Conservation (phyloP, 2,113 vertebrate species). For the Forbesichthys agassizii region DNA sequence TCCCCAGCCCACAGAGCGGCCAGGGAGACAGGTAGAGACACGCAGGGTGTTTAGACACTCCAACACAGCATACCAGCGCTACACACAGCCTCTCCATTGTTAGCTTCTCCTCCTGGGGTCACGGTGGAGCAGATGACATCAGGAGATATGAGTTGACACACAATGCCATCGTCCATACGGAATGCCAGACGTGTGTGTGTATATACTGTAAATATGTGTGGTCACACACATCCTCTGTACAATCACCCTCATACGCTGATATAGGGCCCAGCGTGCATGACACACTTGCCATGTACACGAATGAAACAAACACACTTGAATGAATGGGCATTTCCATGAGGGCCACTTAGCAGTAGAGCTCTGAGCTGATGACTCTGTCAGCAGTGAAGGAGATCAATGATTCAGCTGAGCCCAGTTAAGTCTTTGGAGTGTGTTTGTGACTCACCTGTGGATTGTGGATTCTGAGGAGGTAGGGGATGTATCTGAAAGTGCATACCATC, state of each 20-base stretch:
- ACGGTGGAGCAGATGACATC: slow-evolving; percentile 53
- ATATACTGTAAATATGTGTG: neutral
- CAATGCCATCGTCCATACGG: slow-evolving; percentile 45
- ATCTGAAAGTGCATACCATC: too few relatives aligned
- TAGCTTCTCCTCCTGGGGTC: slow-evolving; percentile 48
- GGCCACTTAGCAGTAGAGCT: neutral
- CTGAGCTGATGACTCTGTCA: slow-evolving; percentile 47
- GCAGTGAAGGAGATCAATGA: slow-evolving; percentile 34
- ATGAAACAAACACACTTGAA: neutral
- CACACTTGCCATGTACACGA: neutral
- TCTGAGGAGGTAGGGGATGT: neutral
- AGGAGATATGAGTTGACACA: slow-evolving; percentile 47
- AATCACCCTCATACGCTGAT: too few relatives aligned
- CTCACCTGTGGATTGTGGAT: too few relatives aligned
- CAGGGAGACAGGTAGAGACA: slow-evolving; percentile 62
- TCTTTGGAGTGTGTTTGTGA: neutral
- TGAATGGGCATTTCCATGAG: neutral
- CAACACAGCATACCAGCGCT: slow-evolving; percentile 50
- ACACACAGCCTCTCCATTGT: slow-evolving; percentile 72
- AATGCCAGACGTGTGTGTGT: slow-evolving; percentile 23
- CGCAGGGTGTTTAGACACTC: slow-evolving; percentile 57
- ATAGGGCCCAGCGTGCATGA: too few relatives aligned
- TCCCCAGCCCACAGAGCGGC: slow-evolving; percentile 25
- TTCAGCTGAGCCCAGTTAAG: slow-evolving; percentile 14
- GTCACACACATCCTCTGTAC: neutral